phyloP scores from a whole-genome alignment of 2,888 invertebrate genomes.

The Selenia dentaria region DNA sequence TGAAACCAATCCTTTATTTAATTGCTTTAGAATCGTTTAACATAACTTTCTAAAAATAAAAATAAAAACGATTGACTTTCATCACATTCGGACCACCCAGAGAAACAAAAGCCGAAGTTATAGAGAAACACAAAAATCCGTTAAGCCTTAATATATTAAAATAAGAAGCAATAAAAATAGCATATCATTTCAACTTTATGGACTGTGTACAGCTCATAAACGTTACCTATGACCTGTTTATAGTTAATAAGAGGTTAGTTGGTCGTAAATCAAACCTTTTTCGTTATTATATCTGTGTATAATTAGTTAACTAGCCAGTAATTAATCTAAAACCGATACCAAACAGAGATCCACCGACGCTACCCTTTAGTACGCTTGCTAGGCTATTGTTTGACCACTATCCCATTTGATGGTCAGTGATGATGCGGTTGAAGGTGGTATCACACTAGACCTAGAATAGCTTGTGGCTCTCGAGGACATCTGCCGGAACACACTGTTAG shows the following conservation, averaged over 20 bases:
- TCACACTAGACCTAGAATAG: too few species aligned
- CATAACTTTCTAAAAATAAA: conserved; percentile 9
- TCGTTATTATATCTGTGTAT: background rate
- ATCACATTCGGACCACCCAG: conserved; percentile 16
- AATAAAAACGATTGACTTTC: background rate
- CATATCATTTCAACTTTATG: conserved; percentile 14
- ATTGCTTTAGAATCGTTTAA: too few species aligned
- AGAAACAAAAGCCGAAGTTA: conserved; percentile 26
- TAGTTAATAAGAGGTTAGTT: conserved; percentile 5
- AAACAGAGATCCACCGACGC: too few species aligned
- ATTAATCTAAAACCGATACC: too few species aligned
- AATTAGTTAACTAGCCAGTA: too few species aligned
- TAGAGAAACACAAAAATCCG: conserved; percentile 35
- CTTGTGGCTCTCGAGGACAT: too few species aligned
- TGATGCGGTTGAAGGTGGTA: too few species aligned
- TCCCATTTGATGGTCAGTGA: too few species aligned
- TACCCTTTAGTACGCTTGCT: too few species aligned
- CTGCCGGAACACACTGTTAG: too few species aligned
- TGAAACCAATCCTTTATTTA: too few species aligned
- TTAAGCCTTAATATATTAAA: conserved; percentile 8
- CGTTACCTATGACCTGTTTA: conserved; percentile 7
- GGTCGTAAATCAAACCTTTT: conserved; percentile 6
- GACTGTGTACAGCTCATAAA: conserved; percentile 10
- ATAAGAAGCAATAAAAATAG: conserved; percentile 17
- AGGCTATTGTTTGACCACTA: too few species aligned